Percentiles rank a stretch among this genome's conserved stretches.
phyloP scores from a whole-genome alignment of 2,113 vertebrate genomes.

The Oncorhynchus nerka region DNA sequence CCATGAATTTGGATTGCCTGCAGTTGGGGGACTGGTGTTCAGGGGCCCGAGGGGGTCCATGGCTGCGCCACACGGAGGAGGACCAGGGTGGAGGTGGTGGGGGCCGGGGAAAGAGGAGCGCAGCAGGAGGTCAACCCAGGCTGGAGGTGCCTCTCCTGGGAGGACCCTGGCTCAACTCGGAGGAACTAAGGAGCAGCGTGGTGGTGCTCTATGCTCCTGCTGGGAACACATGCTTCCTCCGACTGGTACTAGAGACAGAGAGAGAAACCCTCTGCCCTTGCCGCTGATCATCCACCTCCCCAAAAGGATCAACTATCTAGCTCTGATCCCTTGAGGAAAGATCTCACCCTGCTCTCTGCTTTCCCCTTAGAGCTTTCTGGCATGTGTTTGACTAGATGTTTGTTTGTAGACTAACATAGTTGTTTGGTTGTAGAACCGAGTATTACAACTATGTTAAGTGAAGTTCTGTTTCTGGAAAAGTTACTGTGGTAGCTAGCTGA shows the following conservation, averaged over 20 bases:
- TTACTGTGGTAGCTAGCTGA: too few species aligned
- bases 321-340: not conserved
- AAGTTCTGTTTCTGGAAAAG: too few species aligned
- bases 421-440: not conserved
- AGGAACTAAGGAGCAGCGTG: conserved; percentile 36
- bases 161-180: not conserved
- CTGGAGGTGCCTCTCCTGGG: not conserved
- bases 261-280: not conserved
- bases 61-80: not conserved
- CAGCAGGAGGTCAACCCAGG: not conserved
- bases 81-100: conserved; percentile 3
- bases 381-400: not conserved
- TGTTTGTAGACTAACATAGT: not conserved
- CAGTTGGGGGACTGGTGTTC: conserved; percentile 30
- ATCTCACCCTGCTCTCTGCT: not conserved
- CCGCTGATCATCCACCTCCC: not conserved
- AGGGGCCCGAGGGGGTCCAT: conserved; percentile 1
- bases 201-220: conserved; percentile 48
- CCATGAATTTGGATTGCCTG: conserved; percentile 45
- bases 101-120: not conserved
- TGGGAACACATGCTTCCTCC: conserved; percentile 48
- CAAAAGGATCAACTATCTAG: not conserved
- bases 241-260: conserved; percentile 42
- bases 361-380: not conserved
- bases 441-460: too few species aligned